Conservation (phyloP, 2,888 invertebrate species). For the Noctua comes region DNA sequence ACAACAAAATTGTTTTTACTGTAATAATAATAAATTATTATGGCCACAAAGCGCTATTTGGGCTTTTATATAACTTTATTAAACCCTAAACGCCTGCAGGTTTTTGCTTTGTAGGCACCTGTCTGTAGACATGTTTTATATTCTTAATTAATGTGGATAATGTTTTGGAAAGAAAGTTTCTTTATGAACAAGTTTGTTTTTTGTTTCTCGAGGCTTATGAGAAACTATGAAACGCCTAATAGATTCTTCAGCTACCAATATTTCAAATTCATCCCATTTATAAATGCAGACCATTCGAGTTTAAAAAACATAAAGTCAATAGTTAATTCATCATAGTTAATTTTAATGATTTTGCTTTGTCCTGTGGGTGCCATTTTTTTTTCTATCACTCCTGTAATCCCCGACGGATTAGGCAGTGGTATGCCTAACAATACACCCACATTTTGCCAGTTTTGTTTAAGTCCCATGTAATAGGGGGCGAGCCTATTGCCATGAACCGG, state of each 20-base stretch:
- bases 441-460: too few relatives aligned
- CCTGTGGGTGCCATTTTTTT: too few relatives aligned
- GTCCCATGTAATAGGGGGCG: too few relatives aligned
- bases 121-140: conserved; percentile 47
- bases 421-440: too few relatives aligned
- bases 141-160: conserved; percentile 64
- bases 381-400: too few relatives aligned
- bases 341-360: too few relatives aligned
- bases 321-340: too few relatives aligned
- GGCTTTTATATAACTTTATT: conserved; percentile 57
- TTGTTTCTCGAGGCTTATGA: conserved; percentile 11
- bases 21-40: conserved; percentile 47
- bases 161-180: conserved; percentile 50
- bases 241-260: neutral
- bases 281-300: neutral
- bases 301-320: too few relatives aligned
- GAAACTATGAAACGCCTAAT: neutral
- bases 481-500: too few relatives aligned
- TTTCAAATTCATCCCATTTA: neutral
- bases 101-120: conserved; percentile 41
- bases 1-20: conserved; percentile 53
- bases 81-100: conserved; percentile 50
- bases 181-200: conserved; percentile 35
- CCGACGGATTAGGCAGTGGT: too few relatives aligned
- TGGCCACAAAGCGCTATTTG: conserved; percentile 40